phyloP scores from a whole-genome alignment of 37 sponge, comb jelly and placozoan genomes.

The Mnemiopsis leidyi region DNA sequence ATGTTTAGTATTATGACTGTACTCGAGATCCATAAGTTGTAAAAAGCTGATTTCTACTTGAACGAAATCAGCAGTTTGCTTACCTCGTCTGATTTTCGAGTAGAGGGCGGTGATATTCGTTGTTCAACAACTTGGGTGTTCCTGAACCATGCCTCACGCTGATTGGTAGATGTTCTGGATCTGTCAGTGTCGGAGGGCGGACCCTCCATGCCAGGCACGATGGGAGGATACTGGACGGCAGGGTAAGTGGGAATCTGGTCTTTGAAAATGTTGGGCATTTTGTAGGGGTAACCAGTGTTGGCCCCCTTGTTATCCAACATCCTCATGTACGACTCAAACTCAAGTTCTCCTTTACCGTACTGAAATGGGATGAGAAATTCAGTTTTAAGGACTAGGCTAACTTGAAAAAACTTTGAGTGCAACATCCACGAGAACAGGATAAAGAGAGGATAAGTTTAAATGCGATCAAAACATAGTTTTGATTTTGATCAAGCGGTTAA shows the following conservation, averaged over 20 bases:
- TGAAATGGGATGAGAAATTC: too few species aligned
- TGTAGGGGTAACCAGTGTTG: constrained; percentile 81
- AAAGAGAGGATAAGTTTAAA: too few species aligned
- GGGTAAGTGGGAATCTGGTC: constrained; percentile 53
- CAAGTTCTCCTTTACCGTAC: constrained; percentile 72
- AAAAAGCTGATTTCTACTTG: too few species aligned
- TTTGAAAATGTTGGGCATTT: constrained; percentile 35
- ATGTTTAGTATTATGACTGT: too few species aligned
- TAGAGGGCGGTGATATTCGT: background rate
- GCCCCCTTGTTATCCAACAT: constrained; percentile 82
- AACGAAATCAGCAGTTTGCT: too few species aligned
- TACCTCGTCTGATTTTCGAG: background rate
- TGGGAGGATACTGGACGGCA: constrained; percentile 22
- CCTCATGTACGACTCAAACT: constrained; percentile 89
- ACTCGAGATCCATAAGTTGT: too few species aligned
- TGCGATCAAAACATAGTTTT: too few species aligned
- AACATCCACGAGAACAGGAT: too few species aligned
- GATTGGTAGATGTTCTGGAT: background rate
- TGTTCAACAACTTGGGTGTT: background rate
- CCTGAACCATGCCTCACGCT: constrained; percentile 25
- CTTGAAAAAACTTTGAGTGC: too few species aligned
- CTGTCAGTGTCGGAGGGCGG: background rate
- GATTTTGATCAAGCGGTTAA: too few species aligned
- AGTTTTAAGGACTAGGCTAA: too few species aligned
- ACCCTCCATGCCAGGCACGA: constrained; percentile 35